phyloP scores from a whole-genome alignment of 2,797 vertebrate genomes.

The Acropternis orthonyx region DNA sequence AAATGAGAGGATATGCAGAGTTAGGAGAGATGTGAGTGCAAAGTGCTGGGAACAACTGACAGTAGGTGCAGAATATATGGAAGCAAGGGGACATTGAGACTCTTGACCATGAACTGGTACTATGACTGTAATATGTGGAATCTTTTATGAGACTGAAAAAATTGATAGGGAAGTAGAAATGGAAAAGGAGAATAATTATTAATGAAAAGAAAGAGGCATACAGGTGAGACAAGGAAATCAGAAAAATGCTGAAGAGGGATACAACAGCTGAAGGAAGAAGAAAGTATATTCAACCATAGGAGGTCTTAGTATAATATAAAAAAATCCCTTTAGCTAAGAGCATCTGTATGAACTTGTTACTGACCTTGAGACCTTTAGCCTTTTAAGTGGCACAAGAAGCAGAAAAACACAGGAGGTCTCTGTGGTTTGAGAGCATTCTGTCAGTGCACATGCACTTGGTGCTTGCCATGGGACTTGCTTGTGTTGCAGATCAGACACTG shows the following conservation, averaged over 20 bases:
- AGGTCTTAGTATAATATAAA: neutral
- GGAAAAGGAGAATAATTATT: neutral
- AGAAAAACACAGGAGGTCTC: neutral
- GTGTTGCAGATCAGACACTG: constrained; percentile 42
- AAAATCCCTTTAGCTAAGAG: neutral
- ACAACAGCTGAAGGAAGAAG: neutral
- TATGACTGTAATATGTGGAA: neutral
- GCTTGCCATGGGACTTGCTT: constrained; percentile 36
- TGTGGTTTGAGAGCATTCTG: neutral
- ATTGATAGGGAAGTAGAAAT: neutral
- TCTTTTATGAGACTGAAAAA: neutral
- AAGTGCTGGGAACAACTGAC: neutral
- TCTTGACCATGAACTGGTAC: neutral
- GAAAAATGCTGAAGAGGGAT: neutral
- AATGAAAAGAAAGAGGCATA: neutral
- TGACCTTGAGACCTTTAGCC: neutral
- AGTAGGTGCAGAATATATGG: neutral
- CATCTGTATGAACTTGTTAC: neutral
- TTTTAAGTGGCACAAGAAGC: neutral
- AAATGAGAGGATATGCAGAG: neutral
- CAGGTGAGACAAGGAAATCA: neutral
- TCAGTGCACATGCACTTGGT: neutral
- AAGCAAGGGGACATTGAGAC: rapidly evolving
- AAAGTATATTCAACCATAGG: neutral
- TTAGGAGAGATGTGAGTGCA: neutral